Percentiles rank a stretch among this genome's conserved stretches.
Conservation (phyloP, 37 sponge, comb jelly and placozoan genomes). For the Ephydatia muelleri region DNA sequence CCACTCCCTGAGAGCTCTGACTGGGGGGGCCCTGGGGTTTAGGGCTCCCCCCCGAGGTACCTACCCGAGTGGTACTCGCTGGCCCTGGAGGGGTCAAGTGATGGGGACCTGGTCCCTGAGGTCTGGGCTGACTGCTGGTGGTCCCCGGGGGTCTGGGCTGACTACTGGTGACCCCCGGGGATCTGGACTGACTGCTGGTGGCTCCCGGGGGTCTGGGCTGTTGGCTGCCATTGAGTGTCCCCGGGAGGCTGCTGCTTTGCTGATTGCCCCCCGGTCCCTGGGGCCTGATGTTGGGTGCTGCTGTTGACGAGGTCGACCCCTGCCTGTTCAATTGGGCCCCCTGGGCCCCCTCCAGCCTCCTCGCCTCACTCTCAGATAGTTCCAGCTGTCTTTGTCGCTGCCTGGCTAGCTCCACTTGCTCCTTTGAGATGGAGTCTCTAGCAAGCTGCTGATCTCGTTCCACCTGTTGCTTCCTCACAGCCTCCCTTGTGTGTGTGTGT, state of each 20-base stretch:
- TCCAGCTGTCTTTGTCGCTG: not conserved
- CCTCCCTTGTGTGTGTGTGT: not conserved
- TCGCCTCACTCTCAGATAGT: conserved; percentile 32
- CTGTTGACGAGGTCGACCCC: no score
- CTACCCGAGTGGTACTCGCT: not conserved
- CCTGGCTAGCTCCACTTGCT: not conserved
- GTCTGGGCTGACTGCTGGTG: no score
- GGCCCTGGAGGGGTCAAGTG: not conserved
- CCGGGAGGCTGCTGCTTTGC: no score
- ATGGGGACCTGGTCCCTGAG: not conserved
- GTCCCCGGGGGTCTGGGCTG: no score
- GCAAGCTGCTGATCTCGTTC: conserved; percentile 15
- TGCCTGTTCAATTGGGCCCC: not conserved
- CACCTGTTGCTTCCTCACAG: conserved; percentile 2
- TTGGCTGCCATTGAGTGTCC: not conserved
- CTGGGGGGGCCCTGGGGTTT: not conserved
- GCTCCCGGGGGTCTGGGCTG: not conserved
- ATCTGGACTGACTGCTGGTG: not conserved
- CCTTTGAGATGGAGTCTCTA: conserved; percentile 11
- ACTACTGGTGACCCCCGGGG: no score
- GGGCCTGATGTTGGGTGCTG: no score
- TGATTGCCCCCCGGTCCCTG: no score
- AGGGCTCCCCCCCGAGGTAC: not conserved
- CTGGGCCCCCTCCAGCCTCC: not conserved
- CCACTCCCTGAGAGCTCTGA: not conserved